A percentile compares a stretch with the other conserved stretches of the same genome.
These are phyloP conservation scores for Pleuronectes platessa DNA, from an alignment of 2,113 vertebrate species.

Conservation along the genomic window DNA sequence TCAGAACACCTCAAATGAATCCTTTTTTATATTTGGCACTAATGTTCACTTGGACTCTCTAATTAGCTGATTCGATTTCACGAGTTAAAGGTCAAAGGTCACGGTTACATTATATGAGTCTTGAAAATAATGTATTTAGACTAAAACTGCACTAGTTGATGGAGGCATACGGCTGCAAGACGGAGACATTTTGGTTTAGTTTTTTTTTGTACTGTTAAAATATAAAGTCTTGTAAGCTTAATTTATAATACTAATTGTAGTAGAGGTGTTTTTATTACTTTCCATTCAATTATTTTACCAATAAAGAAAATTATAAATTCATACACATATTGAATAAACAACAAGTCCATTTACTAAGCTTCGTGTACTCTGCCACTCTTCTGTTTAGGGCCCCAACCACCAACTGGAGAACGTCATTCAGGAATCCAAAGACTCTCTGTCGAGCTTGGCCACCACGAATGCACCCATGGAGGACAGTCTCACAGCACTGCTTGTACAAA, in stretches of 20 bases:
- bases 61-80: background rate
- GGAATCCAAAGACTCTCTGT: conserved; percentile 92
- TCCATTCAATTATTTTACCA: no score
- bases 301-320: background rate
- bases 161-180: no score
- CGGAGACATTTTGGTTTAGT: no score
- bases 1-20: no score
- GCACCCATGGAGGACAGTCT: conserved; percentile 88
- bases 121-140: background rate
- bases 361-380: conserved; percentile 26
- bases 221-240: no score
- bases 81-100: background rate
- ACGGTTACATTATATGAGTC: background rate
- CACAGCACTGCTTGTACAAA: conserved; percentile 84
- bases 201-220: no score
- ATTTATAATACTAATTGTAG: no score
- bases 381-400: conserved; percentile 86
- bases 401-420: conserved; percentile 86
- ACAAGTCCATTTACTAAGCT: background rate
- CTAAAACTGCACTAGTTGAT: background rate
- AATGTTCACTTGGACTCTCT: background rate
- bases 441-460: conserved; percentile 83
- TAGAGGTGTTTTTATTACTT: no score
- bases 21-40: background rate
- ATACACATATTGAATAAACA: background rate